Conservation (phyloP, 92 coral and sea anemone species). For the Porites evermanni region DNA sequence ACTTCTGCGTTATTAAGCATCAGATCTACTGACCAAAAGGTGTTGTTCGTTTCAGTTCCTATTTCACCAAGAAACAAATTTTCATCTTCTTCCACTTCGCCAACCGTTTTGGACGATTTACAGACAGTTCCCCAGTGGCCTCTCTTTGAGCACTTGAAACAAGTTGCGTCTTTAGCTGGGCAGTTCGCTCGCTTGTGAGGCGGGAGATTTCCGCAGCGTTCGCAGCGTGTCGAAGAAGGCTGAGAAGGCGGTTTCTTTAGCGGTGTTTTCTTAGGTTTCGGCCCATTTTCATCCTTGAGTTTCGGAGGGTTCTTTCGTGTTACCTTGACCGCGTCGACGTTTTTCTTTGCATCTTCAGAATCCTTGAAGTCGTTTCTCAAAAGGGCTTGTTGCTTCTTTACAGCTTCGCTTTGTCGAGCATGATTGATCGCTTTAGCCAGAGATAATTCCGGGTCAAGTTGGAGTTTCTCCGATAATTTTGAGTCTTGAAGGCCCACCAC, state of each 20-base stretch:
- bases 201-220: constrained; percentile 31
- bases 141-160: constrained; percentile 58
- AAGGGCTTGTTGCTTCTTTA: constrained; percentile 35
- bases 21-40: no score
- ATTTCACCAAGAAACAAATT: constrained; percentile 35
- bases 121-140: constrained; percentile 43
- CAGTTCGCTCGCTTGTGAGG: constrained; percentile 41
- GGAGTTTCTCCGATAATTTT: constrained; percentile 56
- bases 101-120: neutral
- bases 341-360: constrained; percentile 1
- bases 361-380: constrained; percentile 48
- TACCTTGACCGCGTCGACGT: constrained; percentile 41
- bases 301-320: neutral
- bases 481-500: constrained; percentile 68
- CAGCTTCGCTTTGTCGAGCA: constrained; percentile 60
- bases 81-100: constrained; percentile 12
- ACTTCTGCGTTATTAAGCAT: neutral
- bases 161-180: constrained; percentile 50
- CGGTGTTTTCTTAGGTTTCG: neutral
- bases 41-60: constrained; percentile 14
- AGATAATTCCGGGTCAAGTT: constrained; percentile 56
- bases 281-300: neutral
- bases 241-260: no score
- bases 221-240: neutral
- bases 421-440: constrained; percentile 49